Base-by-base conservation (phyloP, 2,888 invertebrate species). In the Andrena bucephala region DNA sequence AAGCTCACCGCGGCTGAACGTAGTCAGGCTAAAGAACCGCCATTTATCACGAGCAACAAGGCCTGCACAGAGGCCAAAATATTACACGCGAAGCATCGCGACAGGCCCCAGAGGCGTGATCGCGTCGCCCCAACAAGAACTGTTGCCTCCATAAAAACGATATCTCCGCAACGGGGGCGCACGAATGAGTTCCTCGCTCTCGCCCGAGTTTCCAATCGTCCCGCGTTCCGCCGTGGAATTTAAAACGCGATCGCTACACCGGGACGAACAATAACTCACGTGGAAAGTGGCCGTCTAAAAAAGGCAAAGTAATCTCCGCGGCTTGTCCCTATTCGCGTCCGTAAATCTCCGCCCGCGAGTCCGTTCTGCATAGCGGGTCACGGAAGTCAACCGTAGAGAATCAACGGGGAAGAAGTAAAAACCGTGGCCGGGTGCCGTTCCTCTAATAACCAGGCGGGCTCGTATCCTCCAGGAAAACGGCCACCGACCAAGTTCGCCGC, bases 301-400 rank as follows among this genome's bases (percentile, higher is more conserved):
- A 79, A 70, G 42, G 70, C 71, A 68, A 75, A 85, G 84, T 78
- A 86, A 87, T 86, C 87, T 85, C 85, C 72, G 71, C 85, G 75
- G 87, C 83, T 83, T 87, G 87, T 87, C 81, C 81, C 71, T 79
- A 78, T 57, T 71, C 85, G 67, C 78, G 77, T 77, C 81, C 78
- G 87, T 87, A 87, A 87, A 87, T 87, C 87, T 82, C 76, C 52
- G 50, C 50, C 59, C 84, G 57, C 71, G 77, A 71, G 78, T 79
- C 73, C 80, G 71, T 63, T 83, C 87, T 87, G 81, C 85, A 87
- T 85, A 83, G 81, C 74, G 77, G 81, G 81, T 87, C 87, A 85
- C 86, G 83, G 71, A 87, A 85, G 77, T 85, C 81, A 74, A 71
- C 81, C 69, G 68, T 60, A 71, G 66, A 72, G 81, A 85, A 87